A percentile compares a stretch with the other conserved stretches of the same genome.
Conservation (phyloP, 2,888 invertebrate species). For the Charanyca ferruginea region DNA sequence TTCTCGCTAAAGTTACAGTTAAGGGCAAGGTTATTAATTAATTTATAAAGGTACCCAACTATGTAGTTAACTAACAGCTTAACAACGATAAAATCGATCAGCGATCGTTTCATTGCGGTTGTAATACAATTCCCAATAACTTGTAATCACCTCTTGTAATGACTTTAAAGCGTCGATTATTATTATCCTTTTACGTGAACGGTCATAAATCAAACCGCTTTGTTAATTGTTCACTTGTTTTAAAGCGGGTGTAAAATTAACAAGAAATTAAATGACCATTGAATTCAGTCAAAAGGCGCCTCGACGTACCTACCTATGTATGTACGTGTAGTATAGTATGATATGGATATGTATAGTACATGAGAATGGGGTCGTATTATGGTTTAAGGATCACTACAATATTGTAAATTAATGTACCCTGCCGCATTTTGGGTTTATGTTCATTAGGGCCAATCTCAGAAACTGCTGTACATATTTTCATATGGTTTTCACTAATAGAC, state of each 20-base stretch:
- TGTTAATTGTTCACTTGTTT: constrained; percentile 56
- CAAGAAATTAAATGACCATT: constrained; percentile 45
- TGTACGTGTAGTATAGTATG: neutral
- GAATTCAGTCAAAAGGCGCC: constrained; percentile 49
- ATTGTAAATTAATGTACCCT: too few species aligned
- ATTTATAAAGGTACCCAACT: constrained; percentile 4
- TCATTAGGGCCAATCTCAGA: too few species aligned
- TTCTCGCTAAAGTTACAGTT: neutral
- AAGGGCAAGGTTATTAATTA: constrained; percentile 10
- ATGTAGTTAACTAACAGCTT: constrained; percentile 31
- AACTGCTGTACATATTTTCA: too few species aligned
- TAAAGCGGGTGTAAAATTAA: constrained; percentile 52
- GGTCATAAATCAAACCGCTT: constrained; percentile 64
- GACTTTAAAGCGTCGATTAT: constrained; percentile 71
- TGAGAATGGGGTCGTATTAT: neutral
- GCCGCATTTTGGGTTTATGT: too few species aligned
- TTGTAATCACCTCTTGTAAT: constrained; percentile 72
- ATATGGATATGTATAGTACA: neutral
- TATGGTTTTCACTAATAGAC: too few species aligned
- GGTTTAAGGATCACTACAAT: too few species aligned
- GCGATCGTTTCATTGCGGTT: constrained; percentile 28
- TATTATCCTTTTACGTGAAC: constrained; percentile 66
- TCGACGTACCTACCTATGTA: neutral
- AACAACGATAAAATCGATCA: constrained; percentile 40
- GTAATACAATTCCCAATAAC: constrained; percentile 41